Conservation (phyloP, 2,888 invertebrate genomes). For the Aphelenchoides bicaudatus region DNA sequence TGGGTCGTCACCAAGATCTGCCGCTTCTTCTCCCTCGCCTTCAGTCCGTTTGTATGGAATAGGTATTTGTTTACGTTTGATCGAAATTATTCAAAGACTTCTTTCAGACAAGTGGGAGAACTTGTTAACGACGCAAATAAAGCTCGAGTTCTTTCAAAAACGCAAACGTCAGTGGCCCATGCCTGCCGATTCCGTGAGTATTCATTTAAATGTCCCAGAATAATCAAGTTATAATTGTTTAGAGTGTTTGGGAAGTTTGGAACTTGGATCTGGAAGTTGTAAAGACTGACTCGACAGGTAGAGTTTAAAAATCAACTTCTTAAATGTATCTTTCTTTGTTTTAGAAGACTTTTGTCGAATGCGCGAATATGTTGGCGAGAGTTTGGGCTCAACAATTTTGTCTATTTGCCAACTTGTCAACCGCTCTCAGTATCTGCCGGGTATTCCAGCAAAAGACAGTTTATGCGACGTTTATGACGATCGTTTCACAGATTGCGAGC, state of each 20-base stretch:
- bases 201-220: too few species aligned
- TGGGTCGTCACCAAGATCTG: constrained; percentile 25
- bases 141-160: constrained; percentile 51
- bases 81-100: constrained; percentile 17
- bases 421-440: constrained; percentile 79
- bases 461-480: constrained; percentile 91
- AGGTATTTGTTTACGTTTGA: constrained; percentile 20
- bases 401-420: constrained; percentile 93
- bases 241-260: constrained; percentile 99
- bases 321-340: constrained; percentile 20
- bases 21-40: constrained; percentile 24
- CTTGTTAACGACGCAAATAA: constrained; percentile 43
- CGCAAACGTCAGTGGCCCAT: constrained; percentile 74
- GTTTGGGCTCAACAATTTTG: constrained; percentile 82
- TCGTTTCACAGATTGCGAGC: constrained; percentile 85
- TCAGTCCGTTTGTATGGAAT: constrained; percentile 33
- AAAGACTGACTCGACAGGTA: constrained; percentile 22
- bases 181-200: constrained; percentile 82
- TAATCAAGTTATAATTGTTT: too few species aligned
- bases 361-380: constrained; percentile 69
- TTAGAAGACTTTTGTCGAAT: constrained; percentile 74
- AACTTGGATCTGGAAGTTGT: constrained; percentile 84
- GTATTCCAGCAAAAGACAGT: constrained; percentile 66
- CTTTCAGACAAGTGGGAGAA: constrained; percentile 33
- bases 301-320: neutral